Evolutionary conservation across 2,113 vertebrate genomes (phyloP).

Genomic region (Cricetomys ansorgei): DNA sequence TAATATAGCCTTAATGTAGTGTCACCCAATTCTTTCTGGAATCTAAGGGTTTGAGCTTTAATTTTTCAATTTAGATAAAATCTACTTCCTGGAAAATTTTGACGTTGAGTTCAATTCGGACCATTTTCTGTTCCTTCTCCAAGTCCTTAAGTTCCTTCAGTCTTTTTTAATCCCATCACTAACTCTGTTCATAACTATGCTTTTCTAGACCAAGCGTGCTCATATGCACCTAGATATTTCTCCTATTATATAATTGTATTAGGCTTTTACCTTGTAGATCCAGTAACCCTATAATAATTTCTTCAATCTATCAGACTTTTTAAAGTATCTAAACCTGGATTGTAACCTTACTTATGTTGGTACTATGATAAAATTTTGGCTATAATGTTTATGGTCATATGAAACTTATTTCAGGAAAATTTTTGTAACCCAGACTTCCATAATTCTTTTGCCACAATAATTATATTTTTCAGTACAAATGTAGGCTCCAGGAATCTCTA

Average conservation of each 20-base stretch:
- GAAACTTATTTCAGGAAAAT: neutral
- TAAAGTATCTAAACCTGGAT: neutral
- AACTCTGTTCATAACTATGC: neutral
- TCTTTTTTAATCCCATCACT: neutral
- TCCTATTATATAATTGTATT: neutral
- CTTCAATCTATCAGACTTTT: neutral
- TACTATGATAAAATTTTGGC: neutral
- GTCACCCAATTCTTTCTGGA: neutral
- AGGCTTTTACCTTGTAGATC: neutral
- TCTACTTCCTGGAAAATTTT: neutral
- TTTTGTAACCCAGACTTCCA: neutral
- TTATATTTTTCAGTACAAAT: neutral
- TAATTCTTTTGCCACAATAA: slow-evolving; percentile 10
- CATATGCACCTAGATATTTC: neutral
- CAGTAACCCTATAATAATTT: neutral
- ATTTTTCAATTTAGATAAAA: neutral
- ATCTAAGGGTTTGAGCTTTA: neutral
- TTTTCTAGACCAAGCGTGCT: neutral
- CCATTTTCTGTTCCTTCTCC: neutral
- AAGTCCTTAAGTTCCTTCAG: neutral
- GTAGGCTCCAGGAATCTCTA: neutral
- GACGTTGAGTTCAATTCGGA: neutral
- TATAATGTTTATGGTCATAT: neutral
- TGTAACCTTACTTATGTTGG: neutral
- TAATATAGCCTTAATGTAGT: neutral